Evolutionary conservation across 2,888 invertebrate species (phyloP), one percentile per base, ranked within the genome.

Genomic region (Carpatolechia fugitivella): DNA sequence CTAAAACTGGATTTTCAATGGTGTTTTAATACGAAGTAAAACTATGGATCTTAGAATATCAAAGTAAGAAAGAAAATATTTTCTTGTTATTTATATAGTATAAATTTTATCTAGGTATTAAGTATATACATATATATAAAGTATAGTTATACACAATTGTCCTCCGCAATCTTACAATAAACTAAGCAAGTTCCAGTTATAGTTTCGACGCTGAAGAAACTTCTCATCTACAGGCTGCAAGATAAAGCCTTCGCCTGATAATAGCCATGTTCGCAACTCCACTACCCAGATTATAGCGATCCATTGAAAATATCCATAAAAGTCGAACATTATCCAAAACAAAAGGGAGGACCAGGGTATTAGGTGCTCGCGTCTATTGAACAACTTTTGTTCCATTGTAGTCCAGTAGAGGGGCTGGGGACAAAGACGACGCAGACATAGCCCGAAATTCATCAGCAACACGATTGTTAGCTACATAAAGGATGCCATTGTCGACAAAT

Each of bases 271-370:
- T 85, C 74, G 72, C 72, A 82, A 86, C 84, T 87, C 78, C 78
- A 81, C 83, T 82, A 82, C 73, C 74, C 77, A 83, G 87, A 89
- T 88, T 88, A 88, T 82, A 81, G 82, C 84, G 81, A 87, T 85
- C 86, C 84, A 88, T 89, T 88, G 88, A 87, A 89, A 90, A 88
- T 88, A 89, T 90, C 89, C 87, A 90, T 89, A 90, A 90, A 90
- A 90, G 87, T 90, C 85, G 88, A 89, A 89, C 88, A 89, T 88
- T 87, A 88, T 77, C 83, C 88, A 82, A 90, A 89, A 90, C 89
- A 89, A 90, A 80, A 83, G 82, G 80, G 87, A 78, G 84, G 87
- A 87, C 80, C 74, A 78, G 82, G 84, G 89, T 85, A 88, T 89
- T 90, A 89, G 89, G 88, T 88, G 88, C 87, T 80, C 80, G 86